A percentile compares a stretch with the other conserved stretches of the same genome.
phyloP scores from a whole-genome alignment of 2,797 vertebrate species.

The Argentina silus region DNA sequence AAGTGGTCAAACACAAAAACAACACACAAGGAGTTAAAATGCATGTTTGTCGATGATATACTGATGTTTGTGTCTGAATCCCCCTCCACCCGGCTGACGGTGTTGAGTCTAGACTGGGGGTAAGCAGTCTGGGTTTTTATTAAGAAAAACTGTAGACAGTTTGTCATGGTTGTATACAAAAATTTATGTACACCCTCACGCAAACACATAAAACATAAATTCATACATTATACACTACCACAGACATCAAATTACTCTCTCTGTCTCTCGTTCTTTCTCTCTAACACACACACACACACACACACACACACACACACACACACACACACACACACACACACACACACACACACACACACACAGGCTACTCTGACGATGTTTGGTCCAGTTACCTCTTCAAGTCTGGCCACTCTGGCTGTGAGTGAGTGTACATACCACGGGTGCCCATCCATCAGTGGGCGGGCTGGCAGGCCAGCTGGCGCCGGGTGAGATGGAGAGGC shows the following conservation, averaged over 20 bases:
- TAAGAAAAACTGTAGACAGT: too few relatives aligned
- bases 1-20: too few relatives aligned
- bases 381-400: conserved; percentile 37
- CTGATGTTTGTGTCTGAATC: too few relatives aligned
- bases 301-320: not conserved
- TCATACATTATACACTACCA: not conserved
- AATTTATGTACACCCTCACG: too few relatives aligned
- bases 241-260: not conserved
- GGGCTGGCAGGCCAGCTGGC: conserved; percentile 69
- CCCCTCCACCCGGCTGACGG: too few relatives aligned
- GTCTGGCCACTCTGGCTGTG: conserved; percentile 46
- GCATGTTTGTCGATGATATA: too few relatives aligned
- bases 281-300: not conserved
- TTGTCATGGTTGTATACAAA: too few relatives aligned
- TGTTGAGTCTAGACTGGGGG: too few relatives aligned
- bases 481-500: conserved; percentile 53
- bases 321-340: conserved; percentile 18
- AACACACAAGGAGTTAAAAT: too few relatives aligned
- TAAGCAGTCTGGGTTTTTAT: too few relatives aligned
- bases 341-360: conserved; percentile 14
- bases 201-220: not conserved
- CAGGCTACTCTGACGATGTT: conserved; percentile 26
- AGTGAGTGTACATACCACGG: conserved; percentile 46
- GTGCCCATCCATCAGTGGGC: conserved; percentile 61
- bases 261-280: not conserved